These are phyloP conservation scores for Pangasius mekongensis DNA, from an alignment of 2,797 vertebrate species.

Conservation along the genomic window DNA sequence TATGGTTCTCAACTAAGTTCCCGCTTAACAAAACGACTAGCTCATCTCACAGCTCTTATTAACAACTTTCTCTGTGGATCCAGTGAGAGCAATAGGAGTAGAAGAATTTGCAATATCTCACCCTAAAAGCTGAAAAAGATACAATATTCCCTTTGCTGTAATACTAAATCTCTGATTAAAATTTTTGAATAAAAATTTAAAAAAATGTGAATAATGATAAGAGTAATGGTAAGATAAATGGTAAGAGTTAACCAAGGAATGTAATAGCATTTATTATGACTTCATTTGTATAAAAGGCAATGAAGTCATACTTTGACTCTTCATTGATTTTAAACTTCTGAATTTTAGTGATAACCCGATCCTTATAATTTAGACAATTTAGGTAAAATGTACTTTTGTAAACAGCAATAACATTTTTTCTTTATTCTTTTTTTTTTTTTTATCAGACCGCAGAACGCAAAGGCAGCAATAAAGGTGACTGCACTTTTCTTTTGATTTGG, in stretches of 20 bases:
- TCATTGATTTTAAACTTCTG: not conserved
- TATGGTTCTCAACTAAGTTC: not conserved
- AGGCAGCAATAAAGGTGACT: conserved; percentile 73
- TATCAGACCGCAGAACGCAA: conserved; percentile 73
- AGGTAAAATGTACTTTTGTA: not conserved
- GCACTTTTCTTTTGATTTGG: not conserved
- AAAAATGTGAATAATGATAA: not conserved
- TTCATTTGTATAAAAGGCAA: not conserved
- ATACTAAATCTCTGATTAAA: not conserved
- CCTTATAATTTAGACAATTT: not conserved
- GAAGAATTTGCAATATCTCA: not conserved
- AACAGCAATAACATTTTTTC: not conserved
- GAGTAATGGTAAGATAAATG: too few species aligned
- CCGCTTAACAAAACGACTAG: not conserved
- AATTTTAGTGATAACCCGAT: not conserved
- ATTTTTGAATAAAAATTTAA: not conserved
- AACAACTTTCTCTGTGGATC: not conserved
- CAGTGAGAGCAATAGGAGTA: not conserved
- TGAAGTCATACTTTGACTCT: not conserved
- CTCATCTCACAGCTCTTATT: not conserved
- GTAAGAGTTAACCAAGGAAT: not conserved
- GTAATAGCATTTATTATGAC: not conserved
- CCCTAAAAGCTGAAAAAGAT: not conserved
- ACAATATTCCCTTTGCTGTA: not conserved
- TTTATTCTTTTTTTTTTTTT: conserved; percentile 32